These are phyloP conservation scores for Timandra comae DNA, from an alignment of 2,888 invertebrate species.

Conservation along the genomic window DNA sequence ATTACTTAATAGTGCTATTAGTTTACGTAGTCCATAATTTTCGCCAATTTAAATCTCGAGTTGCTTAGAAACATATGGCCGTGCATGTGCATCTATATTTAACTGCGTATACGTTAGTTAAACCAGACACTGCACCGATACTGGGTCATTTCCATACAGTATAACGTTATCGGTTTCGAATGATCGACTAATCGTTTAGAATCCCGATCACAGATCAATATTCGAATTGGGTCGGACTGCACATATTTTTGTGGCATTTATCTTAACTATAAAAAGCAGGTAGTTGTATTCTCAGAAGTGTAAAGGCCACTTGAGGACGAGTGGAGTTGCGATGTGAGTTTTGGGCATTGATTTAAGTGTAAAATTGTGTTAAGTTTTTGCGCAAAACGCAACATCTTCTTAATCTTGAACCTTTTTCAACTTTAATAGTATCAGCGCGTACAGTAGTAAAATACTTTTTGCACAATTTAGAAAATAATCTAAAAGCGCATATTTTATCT, in stretches of 20 bases:
- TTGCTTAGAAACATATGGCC: slow-evolving; percentile 28
- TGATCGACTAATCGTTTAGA: slow-evolving; percentile 38
- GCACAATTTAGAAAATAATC: too few relatives aligned
- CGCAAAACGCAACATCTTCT: too few relatives aligned
- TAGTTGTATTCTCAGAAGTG: slow-evolving; percentile 64
- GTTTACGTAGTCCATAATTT: slow-evolving; percentile 22
- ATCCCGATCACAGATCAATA: slow-evolving; percentile 40
- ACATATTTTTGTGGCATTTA: slow-evolving; percentile 54
- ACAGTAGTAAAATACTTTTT: too few relatives aligned
- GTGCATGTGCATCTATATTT: slow-evolving; percentile 40
- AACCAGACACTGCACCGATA: slow-evolving; percentile 36
- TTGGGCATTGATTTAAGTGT: slow-evolving; percentile 38
- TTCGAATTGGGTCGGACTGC: slow-evolving; percentile 49
- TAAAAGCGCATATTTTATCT: too few relatives aligned
- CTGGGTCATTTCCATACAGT: slow-evolving; percentile 47
- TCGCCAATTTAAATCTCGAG: slow-evolving; percentile 23
- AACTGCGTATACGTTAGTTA: slow-evolving; percentile 19
- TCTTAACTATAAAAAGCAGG: slow-evolving; percentile 65
- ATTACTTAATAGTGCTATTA: slow-evolving; percentile 21
- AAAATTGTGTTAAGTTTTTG: slow-evolving; percentile 38
- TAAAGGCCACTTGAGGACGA: slow-evolving; percentile 45
- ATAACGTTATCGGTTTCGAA: slow-evolving; percentile 46
- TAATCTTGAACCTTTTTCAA: too few relatives aligned
- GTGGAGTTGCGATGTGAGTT: slow-evolving; percentile 27
- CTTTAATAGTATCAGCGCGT: too few relatives aligned